phyloP scores from a whole-genome alignment of 2,113 vertebrate genomes.

The Tenrec ecaudatus region DNA sequence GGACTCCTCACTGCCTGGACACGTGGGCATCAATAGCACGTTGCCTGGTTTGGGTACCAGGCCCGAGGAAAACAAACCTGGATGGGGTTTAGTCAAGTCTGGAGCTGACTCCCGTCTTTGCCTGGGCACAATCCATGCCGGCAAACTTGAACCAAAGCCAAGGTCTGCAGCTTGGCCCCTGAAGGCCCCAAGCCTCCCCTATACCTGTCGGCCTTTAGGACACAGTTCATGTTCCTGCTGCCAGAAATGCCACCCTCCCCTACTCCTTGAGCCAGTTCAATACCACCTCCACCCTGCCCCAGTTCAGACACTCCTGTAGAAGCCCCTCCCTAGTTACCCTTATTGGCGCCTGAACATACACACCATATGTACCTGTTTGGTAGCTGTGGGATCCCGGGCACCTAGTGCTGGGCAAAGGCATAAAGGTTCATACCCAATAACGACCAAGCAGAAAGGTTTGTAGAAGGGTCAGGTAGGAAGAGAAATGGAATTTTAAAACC shows the following conservation, averaged over 20 bases:
- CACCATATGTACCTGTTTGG: background rate
- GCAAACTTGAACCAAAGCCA: background rate
- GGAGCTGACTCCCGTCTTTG: background rate
- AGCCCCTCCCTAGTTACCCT: no score
- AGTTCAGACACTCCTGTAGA: background rate
- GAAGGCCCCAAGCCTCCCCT: background rate
- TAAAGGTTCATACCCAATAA: background rate
- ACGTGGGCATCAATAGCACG: background rate
- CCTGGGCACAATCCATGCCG: background rate
- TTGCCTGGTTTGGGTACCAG: background rate
- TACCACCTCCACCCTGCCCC: background rate
- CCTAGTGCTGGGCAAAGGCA: background rate
- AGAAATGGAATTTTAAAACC: background rate
- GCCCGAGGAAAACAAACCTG: background rate
- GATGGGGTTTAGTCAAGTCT: background rate
- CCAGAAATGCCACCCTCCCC: background rate
- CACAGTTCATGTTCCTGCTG: background rate
- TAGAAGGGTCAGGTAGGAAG: background rate
- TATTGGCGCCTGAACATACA: background rate
- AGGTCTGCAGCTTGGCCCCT: background rate
- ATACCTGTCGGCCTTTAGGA: background rate
- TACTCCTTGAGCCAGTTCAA: background rate
- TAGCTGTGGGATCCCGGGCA: no score
- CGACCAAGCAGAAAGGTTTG: background rate
- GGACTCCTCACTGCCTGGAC: background rate